Conservation (phyloP, 2,797 vertebrate species). For the Leontocebus nigricollis region DNA sequence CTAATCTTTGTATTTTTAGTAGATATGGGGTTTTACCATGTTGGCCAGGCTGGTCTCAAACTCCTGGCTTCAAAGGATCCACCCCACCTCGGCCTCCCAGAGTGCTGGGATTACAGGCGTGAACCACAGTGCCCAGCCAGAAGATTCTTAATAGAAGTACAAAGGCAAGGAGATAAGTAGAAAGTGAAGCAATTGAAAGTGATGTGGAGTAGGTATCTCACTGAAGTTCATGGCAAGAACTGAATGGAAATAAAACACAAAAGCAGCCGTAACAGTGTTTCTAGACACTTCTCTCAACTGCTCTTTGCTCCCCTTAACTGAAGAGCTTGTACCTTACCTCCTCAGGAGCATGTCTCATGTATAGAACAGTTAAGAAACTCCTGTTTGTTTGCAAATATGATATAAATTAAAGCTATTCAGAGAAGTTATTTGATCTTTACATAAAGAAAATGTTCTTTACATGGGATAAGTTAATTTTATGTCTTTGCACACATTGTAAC, state of each 20-base stretch:
- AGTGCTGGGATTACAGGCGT: not conserved
- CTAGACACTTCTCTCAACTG: not conserved
- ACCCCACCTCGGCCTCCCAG: not conserved
- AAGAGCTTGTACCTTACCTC: not conserved
- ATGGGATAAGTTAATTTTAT: not conserved
- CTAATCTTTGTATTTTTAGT: not conserved
- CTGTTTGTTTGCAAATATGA: not conserved
- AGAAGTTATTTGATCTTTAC: constrained; percentile 15
- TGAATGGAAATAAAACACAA: not conserved
- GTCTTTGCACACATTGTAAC: not conserved
- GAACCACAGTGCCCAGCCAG: not conserved
- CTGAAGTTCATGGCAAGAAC: not conserved
- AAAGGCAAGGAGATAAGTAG: not conserved
- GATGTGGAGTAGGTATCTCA: not conserved
- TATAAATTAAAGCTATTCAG: not conserved
- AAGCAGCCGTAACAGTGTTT: not conserved
- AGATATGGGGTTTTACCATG: not conserved
- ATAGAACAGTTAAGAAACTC: not conserved
- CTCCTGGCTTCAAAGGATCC: not conserved
- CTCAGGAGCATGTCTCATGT: not conserved
- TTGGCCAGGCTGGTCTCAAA: not conserved
- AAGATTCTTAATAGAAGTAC: not conserved
- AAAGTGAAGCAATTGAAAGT: not conserved
- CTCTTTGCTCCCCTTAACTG: not conserved
- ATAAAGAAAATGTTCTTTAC: not conserved